Percentiles rank a stretch among this genome's conserved stretches.
Evolutionary conservation across 2,113 vertebrate genomes (phyloP).

Genomic region (Excalfactoria chinensis): DNA sequence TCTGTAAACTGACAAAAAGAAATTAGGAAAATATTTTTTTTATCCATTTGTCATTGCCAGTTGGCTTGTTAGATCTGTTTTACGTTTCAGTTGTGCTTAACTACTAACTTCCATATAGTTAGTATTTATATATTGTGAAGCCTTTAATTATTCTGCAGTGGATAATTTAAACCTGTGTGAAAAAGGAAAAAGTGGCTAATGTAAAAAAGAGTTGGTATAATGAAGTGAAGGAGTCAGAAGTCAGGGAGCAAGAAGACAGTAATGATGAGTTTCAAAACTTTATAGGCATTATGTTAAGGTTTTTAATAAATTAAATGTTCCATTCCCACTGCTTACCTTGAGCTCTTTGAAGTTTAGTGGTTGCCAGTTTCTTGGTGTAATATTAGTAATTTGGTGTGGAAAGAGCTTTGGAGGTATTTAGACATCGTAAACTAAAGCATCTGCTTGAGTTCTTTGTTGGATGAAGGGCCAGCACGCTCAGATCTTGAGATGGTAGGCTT

Average conservation of each 20-base stretch:
- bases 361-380: neutral
- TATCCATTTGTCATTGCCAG: slow-evolving; percentile 20
- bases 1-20: slow-evolving; percentile 28
- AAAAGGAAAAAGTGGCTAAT: neutral
- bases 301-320: neutral
- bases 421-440: neutral
- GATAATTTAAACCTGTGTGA: neutral
- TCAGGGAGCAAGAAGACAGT: neutral
- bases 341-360: neutral
- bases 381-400: neutral
- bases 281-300: neutral
- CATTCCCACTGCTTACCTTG: neutral
- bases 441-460: neutral
- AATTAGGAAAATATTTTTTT: neutral
- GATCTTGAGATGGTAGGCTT: neutral
- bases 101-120: neutral
- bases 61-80: slow-evolving; percentile 11
- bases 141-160: slow-evolving; percentile 14
- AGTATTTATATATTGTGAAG: neutral
- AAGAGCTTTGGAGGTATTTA: neutral
- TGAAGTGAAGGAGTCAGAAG: neutral
- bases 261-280: neutral
- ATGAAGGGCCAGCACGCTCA: accelerated
- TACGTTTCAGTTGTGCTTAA: slow-evolving; percentile 19
- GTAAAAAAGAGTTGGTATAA: neutral